Evolutionary conservation across 2,888 invertebrate genomes (phyloP).

Genomic region (Acanthacorydalis orientalis): DNA sequence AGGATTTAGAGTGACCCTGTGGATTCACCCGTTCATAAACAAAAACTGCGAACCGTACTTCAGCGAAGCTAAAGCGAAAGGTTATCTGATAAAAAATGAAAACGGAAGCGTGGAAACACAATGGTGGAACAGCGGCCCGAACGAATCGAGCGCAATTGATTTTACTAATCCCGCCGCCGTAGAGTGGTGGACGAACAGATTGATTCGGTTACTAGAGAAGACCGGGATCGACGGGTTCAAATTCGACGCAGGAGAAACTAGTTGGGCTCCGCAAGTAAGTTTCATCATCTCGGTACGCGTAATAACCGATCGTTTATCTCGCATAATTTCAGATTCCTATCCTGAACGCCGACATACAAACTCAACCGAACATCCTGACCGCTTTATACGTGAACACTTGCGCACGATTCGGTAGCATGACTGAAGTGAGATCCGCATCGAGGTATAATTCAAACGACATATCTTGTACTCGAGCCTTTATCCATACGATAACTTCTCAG

Average conservation of each 20-base stretch:
- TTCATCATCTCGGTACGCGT: background rate
- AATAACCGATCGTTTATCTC: background rate
- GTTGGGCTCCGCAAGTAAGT: conserved; percentile 43
- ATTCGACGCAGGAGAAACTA: conserved; percentile 67
- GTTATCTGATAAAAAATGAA: conserved; percentile 34
- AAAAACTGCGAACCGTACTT: conserved; percentile 46
- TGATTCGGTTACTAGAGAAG: conserved; percentile 34
- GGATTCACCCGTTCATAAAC: conserved; percentile 80
- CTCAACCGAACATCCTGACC: conserved; percentile 39
- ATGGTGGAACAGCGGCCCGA: conserved; percentile 39
- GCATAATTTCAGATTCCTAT: conserved; percentile 28
- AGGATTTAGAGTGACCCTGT: conserved; percentile 61
- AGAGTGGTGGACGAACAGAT: conserved; percentile 35
- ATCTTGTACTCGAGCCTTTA: no score
- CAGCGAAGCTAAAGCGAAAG: conserved; percentile 35
- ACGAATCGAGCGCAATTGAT: conserved; percentile 44
- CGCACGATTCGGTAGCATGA: conserved; percentile 40
- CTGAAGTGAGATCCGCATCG: conserved; percentile 57
- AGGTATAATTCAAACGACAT: no score
- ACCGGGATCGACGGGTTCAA: conserved; percentile 59
- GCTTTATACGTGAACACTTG: conserved; percentile 36
- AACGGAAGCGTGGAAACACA: conserved; percentile 28
- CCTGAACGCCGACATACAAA: conserved; percentile 33
- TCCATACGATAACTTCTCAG: no score
- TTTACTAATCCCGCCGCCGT: conserved; percentile 52